Percentiles rank a stretch among this genome's conserved stretches.
phyloP scores from a whole-genome alignment of 2,113 vertebrate genomes.

The Halcyon senegalensis region DNA sequence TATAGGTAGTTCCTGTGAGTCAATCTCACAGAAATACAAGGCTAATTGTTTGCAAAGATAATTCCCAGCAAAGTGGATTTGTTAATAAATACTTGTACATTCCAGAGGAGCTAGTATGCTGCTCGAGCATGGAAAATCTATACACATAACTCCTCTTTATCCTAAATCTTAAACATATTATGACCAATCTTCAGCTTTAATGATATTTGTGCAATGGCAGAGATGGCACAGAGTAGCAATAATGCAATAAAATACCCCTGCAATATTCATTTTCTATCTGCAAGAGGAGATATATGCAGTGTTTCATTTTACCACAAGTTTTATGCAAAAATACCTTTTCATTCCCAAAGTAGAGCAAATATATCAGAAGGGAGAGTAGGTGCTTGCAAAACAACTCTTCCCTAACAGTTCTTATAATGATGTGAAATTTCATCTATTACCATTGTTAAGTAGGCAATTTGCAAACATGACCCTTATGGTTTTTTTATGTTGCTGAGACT shows the following conservation, averaged over 20 bases:
- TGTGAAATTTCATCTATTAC: background rate
- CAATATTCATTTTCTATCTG: background rate
- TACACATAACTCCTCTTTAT: background rate
- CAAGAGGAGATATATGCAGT: background rate
- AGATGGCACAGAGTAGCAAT: background rate
- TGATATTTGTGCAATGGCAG: conserved; percentile 6
- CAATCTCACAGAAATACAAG: background rate
- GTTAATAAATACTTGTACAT: background rate
- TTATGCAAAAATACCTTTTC: background rate
- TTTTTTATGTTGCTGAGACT: background rate
- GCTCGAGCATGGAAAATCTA: background rate
- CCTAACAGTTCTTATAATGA: background rate
- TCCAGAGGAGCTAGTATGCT: background rate
- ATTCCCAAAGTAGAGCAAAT: background rate
- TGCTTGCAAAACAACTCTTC: background rate
- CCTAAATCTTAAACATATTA: background rate
- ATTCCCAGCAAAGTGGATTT: background rate
- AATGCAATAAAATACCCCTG: background rate
- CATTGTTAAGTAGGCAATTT: background rate
- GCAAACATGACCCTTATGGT: background rate
- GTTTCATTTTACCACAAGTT: background rate
- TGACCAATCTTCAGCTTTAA: conserved; percentile 3
- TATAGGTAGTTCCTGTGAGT: background rate
- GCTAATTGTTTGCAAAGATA: background rate
- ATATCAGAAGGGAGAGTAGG: background rate